Conservation (phyloP, 2,113 vertebrate species). For the Athene cunicularia region DNA sequence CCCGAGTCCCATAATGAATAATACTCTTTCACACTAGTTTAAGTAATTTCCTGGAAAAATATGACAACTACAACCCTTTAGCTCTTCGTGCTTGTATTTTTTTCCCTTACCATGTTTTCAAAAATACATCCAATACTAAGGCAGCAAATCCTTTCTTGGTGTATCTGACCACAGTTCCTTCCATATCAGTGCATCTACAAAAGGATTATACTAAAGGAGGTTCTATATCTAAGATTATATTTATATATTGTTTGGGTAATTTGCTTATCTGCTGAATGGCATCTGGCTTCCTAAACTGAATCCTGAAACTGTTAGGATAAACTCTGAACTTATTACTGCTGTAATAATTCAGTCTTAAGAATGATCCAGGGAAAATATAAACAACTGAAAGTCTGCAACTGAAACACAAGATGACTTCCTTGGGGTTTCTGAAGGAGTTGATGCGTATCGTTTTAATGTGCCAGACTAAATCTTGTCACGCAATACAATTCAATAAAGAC, state of each 20-base stretch:
- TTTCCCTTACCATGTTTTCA: background rate
- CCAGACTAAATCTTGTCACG: background rate
- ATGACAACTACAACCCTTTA: background rate
- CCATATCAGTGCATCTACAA: background rate
- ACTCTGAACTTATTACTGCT: background rate
- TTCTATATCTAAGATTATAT: background rate
- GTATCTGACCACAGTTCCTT: background rate
- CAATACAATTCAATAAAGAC: background rate
- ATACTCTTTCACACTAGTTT: constrained; percentile 1
- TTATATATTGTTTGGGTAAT: background rate
- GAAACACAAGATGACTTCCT: background rate
- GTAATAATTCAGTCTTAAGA: background rate
- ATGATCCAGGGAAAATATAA: background rate
- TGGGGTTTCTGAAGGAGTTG: background rate
- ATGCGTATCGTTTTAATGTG: accelerated
- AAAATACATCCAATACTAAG: background rate
- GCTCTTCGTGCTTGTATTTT: background rate
- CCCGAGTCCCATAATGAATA: background rate
- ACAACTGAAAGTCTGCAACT: background rate
- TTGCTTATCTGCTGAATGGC: background rate
- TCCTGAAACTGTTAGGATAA: background rate
- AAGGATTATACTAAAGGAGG: background rate
- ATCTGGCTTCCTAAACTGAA: background rate
- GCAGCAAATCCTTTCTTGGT: background rate
- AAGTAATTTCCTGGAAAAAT: constrained; percentile 25